These are phyloP conservation scores for Rousettus leschenaultii DNA, from an alignment of 2,113 vertebrate genomes.

Conservation along the genomic window DNA sequence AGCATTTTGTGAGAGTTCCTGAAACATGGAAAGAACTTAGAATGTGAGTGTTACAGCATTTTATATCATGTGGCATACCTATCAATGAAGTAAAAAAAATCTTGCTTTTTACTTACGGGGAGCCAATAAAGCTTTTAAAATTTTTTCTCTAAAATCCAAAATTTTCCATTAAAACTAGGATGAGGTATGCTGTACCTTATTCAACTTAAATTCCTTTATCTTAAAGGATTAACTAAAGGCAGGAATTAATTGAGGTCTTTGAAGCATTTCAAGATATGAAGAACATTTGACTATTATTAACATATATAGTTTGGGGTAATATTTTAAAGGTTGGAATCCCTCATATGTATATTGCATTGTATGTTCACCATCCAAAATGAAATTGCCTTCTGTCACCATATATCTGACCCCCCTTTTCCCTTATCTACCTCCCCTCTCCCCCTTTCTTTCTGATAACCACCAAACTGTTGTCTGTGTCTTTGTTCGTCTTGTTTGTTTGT, in stretches of 20 bases:
- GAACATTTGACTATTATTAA: slow-evolving; percentile 41
- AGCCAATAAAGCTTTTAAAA: background rate
- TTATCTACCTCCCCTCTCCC: too few relatives aligned
- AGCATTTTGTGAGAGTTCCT: background rate
- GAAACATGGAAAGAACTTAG: background rate
- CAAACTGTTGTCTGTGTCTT: too few relatives aligned
- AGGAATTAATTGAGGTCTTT: slow-evolving; percentile 35
- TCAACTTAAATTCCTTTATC: slow-evolving; percentile 58
- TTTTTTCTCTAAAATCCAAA: slow-evolving; percentile 40
- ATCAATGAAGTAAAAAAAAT: background rate
- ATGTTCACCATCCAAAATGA: too few relatives aligned
- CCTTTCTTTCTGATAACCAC: too few relatives aligned
- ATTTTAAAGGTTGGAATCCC: background rate
- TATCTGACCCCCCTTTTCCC: too few relatives aligned
- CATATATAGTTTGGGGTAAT: background rate
- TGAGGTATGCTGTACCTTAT: background rate
- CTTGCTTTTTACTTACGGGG: background rate
- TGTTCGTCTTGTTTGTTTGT: too few relatives aligned
- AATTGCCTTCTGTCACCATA: too few relatives aligned
- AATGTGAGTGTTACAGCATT: background rate
- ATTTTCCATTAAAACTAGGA: slow-evolving; percentile 37
- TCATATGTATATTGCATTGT: too few relatives aligned
- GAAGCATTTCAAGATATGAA: slow-evolving; percentile 1
- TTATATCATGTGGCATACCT: background rate
- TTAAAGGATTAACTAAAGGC: slow-evolving; percentile 39